phyloP scores from a whole-genome alignment of 2,888 invertebrate species.

The Protonemura montana region DNA sequence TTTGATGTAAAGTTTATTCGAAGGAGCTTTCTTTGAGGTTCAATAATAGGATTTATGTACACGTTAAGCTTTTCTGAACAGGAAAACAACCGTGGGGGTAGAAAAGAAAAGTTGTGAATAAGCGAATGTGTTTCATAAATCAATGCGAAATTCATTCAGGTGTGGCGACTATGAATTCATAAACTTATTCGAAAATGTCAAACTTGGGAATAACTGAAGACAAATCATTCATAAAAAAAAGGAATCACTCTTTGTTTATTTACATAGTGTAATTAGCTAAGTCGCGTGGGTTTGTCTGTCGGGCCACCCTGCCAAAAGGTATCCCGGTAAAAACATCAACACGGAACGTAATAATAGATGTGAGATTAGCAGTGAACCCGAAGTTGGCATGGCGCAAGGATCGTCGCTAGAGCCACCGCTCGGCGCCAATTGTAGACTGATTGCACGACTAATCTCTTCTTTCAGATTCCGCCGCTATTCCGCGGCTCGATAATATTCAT shows the following conservation, averaged over 20 bases:
- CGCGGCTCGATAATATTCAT: background rate
- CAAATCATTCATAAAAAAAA: background rate
- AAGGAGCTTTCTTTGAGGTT: background rate
- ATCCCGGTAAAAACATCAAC: conserved; percentile 21
- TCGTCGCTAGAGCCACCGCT: background rate
- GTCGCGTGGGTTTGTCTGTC: background rate
- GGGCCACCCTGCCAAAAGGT: background rate
- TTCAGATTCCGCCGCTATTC: background rate
- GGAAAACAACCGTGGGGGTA: background rate
- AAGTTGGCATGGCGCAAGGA: background rate
- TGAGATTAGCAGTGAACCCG: background rate
- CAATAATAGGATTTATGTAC: background rate
- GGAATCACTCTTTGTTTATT: background rate
- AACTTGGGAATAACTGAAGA: background rate
- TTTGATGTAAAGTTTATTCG: background rate
- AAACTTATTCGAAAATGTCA: no score
- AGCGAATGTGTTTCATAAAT: background rate
- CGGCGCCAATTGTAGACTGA: background rate
- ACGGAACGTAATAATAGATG: conserved; percentile 12
- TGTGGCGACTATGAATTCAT: background rate
- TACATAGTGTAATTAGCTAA: background rate
- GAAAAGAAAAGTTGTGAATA: background rate
- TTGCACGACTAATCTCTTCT: background rate
- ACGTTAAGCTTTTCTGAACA: background rate
- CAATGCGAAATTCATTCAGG: background rate